phyloP scores from a whole-genome alignment of 2,113 vertebrate species.

The Oryzias javanicus region DNA sequence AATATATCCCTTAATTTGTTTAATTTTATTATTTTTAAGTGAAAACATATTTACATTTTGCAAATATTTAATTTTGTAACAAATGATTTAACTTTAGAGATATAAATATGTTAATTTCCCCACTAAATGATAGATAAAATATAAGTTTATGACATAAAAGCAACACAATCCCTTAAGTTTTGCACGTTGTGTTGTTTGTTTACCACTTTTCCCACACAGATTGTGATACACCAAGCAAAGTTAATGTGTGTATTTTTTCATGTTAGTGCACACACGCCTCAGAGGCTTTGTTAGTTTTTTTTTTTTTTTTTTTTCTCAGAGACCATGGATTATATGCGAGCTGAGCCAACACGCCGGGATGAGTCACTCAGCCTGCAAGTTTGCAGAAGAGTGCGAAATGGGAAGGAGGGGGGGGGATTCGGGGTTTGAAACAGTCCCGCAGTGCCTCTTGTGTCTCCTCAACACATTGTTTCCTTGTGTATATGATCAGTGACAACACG shows the following conservation, averaged over 20 bases:
- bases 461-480: slow-evolving; percentile 32
- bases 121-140: background rate
- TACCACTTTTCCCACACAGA: too few relatives aligned
- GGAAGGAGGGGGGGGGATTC: slow-evolving; percentile 38
- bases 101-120: too few relatives aligned
- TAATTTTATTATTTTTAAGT: too few relatives aligned
- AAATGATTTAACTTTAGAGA: too few relatives aligned
- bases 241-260: background rate
- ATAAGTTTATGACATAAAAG: background rate
- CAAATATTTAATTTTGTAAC: too few relatives aligned
- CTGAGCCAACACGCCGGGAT: slow-evolving; percentile 73
- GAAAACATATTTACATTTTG: too few relatives aligned
- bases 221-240: too few relatives aligned
- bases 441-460: slow-evolving; percentile 39
- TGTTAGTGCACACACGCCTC: background rate
- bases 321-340: slow-evolving; percentile 62
- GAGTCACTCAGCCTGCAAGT: slow-evolving; percentile 81
- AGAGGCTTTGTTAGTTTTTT: slow-evolving; percentile 26
- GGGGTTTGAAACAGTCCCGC: slow-evolving; percentile 61
- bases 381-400: slow-evolving; percentile 74
- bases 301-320: slow-evolving; percentile 46
- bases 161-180: background rate
- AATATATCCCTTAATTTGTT: too few relatives aligned
- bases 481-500: slow-evolving; percentile 27
- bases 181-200: background rate